Evolutionary conservation across 2,888 invertebrate species (phyloP).

Genomic region (Capitulum mitella): DNA sequence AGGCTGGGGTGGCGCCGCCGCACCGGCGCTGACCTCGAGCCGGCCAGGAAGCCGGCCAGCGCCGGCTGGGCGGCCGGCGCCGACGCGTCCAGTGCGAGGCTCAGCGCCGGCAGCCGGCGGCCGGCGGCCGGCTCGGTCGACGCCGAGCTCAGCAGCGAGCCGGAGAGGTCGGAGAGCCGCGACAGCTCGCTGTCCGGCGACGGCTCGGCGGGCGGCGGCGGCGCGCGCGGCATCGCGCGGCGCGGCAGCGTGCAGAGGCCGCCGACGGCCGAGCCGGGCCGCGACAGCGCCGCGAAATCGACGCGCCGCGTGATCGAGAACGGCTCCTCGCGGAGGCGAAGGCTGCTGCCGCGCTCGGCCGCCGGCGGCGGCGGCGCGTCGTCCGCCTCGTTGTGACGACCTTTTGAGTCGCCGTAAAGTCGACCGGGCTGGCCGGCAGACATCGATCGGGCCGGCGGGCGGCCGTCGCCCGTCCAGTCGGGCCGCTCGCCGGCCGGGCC

Average conservation of each 20-base stretch:
- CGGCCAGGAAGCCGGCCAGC: neutral
- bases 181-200: slow-evolving; percentile 13
- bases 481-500: neutral
- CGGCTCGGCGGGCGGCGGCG: neutral
- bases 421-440: neutral
- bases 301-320: neutral
- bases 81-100: neutral
- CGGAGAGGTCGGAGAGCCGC: neutral
- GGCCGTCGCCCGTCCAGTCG: neutral
- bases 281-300: neutral
- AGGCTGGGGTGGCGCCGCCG: neutral
- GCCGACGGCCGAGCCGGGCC: neutral
- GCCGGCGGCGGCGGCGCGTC: neutral
- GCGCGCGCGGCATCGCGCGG: neutral
- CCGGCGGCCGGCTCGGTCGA: neutral
- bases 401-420: neutral
- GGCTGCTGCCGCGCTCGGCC: neutral
- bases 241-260: neutral
- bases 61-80: neutral
- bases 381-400: neutral
- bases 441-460: neutral
- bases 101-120: neutral
- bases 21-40: neutral
- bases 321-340: neutral
- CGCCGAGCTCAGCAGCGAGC: neutral